Evolutionary conservation across 2,888 invertebrate species (phyloP).

Genomic region (Luffia ferchaultella): DNA sequence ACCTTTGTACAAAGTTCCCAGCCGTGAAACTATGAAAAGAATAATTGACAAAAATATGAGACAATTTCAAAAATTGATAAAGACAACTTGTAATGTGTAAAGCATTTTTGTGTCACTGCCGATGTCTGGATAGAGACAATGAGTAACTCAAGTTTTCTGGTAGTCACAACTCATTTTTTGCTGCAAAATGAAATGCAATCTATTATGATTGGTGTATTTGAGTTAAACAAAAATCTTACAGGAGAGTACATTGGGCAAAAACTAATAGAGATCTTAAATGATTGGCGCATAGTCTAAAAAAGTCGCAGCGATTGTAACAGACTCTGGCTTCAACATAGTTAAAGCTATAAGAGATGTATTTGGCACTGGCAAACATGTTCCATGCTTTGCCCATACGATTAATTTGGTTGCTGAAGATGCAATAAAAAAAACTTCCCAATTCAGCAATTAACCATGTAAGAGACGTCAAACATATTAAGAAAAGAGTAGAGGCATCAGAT

Average conservation of each 20-base stretch:
- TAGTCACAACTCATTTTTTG: neutral
- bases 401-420: neutral
- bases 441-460: slow-evolving; percentile 4
- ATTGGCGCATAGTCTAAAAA: slow-evolving; percentile 8
- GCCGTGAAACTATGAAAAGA: neutral
- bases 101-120: neutral
- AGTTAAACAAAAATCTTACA: slow-evolving; percentile 11
- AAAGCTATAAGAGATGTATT: neutral
- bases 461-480: slow-evolving; percentile 5
- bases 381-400: neutral
- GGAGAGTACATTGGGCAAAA: slow-evolving; percentile 7
- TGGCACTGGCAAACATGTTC: neutral
- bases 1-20: neutral
- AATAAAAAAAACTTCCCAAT: neutral
- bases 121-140: neutral
- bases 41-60: neutral
- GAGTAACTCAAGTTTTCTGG: neutral
- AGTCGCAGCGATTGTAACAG: neutral
- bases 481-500: neutral
- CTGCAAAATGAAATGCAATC: neutral
- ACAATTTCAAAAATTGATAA: neutral
- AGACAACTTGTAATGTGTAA: neutral
- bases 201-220: slow-evolving; percentile 10
- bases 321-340: neutral
- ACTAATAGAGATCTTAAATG: slow-evolving; percentile 12